Percentiles rank a stretch among this genome's conserved stretches.
phyloP scores from a whole-genome alignment of 2,888 invertebrate genomes.

The Drosophila differens region DNA sequence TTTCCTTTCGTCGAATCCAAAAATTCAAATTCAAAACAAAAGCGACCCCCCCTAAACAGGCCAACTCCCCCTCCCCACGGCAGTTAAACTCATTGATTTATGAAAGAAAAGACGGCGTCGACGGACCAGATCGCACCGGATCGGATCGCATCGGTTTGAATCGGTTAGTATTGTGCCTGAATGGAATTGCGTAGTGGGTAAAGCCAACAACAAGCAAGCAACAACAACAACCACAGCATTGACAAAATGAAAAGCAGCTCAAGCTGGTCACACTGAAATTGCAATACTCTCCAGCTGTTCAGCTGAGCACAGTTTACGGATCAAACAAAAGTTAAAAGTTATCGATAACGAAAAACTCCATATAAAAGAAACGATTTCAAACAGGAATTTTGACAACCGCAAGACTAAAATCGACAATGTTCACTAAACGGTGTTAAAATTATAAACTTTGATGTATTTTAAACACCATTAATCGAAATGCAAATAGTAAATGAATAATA shows the following conservation, averaged over 20 bases:
- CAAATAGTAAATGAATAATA: neutral
- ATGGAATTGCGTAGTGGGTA: conserved; percentile 61
- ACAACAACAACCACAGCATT: neutral
- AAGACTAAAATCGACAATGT: neutral
- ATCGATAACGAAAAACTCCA: neutral
- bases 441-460: too few species aligned
- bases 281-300: neutral
- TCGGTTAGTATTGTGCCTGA: conserved; percentile 42
- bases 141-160: conserved; percentile 31
- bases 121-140: conserved; percentile 32
- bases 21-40: conserved; percentile 49
- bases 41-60: neutral
- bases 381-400: neutral
- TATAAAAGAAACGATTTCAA: neutral
- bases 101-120: conserved; percentile 49
- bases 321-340: neutral
- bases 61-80: conserved; percentile 4
- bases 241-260: neutral
- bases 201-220: conserved; percentile 13
- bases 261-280: neutral
- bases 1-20: conserved; percentile 21
- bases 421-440: too few species aligned
- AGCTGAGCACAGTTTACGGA: neutral
- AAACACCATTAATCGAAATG: neutral
- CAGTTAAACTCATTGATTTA: conserved; percentile 64